Percentiles rank a stretch among this genome's conserved stretches.
Evolutionary conservation across 2,113 vertebrate species (phyloP).

Genomic region (Dascyllus trimaculatus): DNA sequence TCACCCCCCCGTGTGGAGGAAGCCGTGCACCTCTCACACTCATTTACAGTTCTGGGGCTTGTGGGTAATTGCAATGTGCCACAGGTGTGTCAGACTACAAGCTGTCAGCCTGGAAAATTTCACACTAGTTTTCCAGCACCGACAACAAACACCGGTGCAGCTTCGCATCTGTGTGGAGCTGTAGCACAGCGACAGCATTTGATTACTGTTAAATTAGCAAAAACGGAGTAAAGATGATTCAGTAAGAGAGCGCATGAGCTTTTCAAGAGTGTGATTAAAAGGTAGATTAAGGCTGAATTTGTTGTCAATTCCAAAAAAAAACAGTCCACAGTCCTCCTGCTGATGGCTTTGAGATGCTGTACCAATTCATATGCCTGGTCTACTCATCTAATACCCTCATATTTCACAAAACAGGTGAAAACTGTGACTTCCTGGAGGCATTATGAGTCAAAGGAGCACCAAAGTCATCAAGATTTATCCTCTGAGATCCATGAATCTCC

Average conservation of each 20-base stretch:
- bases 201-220: too few relatives aligned
- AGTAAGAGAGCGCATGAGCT: not conserved
- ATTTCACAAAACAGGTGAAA: too few relatives aligned
- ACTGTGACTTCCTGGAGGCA: too few relatives aligned
- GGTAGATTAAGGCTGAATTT: not conserved
- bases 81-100: conserved; percentile 46
- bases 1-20: not conserved
- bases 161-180: not conserved
- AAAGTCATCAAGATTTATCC: not conserved
- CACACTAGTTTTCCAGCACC: conserved; percentile 21
- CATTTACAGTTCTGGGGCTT: conserved; percentile 8
- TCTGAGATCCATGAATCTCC: not conserved
- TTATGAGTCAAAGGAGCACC: too few relatives aligned
- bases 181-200: not conserved
- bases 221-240: not conserved
- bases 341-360: not conserved
- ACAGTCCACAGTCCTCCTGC: not conserved
- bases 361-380: not conserved
- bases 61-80: conserved; percentile 48
- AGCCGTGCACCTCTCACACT: not conserved
- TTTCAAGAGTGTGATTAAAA: not conserved
- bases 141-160: conserved; percentile 1
- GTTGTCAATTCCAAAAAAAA: not conserved
- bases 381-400: not conserved
- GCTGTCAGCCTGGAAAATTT: conserved; percentile 38